A percentile compares a stretch with the other conserved stretches of the same genome.
phyloP scores from a whole-genome alignment of 2,888 invertebrate species.

The Monopis laevigella region DNA sequence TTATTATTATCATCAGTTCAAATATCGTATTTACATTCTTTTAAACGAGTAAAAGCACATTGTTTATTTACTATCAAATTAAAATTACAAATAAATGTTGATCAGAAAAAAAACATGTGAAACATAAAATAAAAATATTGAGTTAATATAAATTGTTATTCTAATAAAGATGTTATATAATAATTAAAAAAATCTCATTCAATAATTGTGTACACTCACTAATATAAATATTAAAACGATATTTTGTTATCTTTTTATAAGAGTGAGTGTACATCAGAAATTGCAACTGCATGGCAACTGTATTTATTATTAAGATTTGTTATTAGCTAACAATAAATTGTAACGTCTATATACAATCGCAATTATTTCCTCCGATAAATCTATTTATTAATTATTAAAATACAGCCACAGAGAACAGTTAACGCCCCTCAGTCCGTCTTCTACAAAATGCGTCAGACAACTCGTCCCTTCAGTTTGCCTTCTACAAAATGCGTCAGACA shows the following conservation, averaged over 20 bases:
- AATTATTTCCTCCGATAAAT: slow-evolving; percentile 4
- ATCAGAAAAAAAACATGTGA: too few species aligned
- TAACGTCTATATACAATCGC: slow-evolving; percentile 7
- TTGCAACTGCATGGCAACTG: slow-evolving; percentile 30
- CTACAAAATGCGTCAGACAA: too few species aligned
- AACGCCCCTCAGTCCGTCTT: slow-evolving; percentile 4
- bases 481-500: too few species aligned
- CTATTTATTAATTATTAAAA: slow-evolving; percentile 5
- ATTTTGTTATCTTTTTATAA: neutral
- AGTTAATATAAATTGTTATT: slow-evolving; percentile 36
- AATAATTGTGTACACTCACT: neutral
- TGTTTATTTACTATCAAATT: slow-evolving; percentile 24
- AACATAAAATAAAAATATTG: too few species aligned
- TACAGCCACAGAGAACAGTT: slow-evolving; percentile 3
- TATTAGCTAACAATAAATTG: slow-evolving; percentile 31
- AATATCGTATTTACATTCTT: slow-evolving; percentile 68
- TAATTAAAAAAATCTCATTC: slow-evolving; percentile 7
- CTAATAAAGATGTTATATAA: slow-evolving; percentile 22
- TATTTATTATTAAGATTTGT: slow-evolving; percentile 44
- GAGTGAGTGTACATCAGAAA: neutral
- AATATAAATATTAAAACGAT: neutral
- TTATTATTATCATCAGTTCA: slow-evolving; percentile 67
- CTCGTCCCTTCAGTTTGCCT: too few species aligned
- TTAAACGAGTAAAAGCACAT: slow-evolving; percentile 65
- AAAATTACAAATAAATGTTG: neutral